These are phyloP conservation scores for Aleiodes testaceus DNA, from an alignment of 2,888 invertebrate species.

Conservation along the genomic window DNA sequence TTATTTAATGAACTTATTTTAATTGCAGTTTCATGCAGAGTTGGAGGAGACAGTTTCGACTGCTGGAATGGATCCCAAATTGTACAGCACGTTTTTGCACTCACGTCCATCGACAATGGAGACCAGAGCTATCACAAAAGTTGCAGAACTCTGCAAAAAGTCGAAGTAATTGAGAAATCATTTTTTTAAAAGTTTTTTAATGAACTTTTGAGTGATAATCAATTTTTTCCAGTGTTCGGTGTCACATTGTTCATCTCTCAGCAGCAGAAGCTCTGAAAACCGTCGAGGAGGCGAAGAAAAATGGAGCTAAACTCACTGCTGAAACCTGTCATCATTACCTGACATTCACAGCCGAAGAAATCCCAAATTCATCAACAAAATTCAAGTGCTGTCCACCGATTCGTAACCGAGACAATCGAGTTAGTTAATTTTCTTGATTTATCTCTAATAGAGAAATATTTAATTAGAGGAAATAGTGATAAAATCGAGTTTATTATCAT, in stretches of 20 bases:
- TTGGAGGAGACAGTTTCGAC: constrained; percentile 72
- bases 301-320: constrained; percentile 77
- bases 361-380: constrained; percentile 79
- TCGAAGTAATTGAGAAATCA: constrained; percentile 73
- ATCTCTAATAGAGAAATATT: neutral
- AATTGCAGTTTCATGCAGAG: constrained; percentile 82
- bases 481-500: neutral
- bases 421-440: constrained; percentile 56
- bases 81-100: constrained; percentile 79
- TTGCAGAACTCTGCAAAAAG: constrained; percentile 76
- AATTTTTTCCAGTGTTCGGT: constrained; percentile 74
- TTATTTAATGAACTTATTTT: constrained; percentile 24
- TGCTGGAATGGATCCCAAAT: constrained; percentile 73
- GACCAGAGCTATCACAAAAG: constrained; percentile 77
- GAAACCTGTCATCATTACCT: constrained; percentile 86
- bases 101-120: constrained; percentile 82
- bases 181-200: neutral
- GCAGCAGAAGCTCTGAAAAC: constrained; percentile 77
- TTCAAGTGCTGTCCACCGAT: constrained; percentile 85
- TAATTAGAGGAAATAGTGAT: neutral
- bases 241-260: constrained; percentile 83
- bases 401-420: constrained; percentile 77
- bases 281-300: constrained; percentile 75
- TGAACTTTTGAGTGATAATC: constrained; percentile 20
- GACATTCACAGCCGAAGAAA: constrained; percentile 77